These are phyloP conservation scores for Myiozetetes cayanensis DNA, from an alignment of 2,113 vertebrate species.

Conservation along the genomic window DNA sequence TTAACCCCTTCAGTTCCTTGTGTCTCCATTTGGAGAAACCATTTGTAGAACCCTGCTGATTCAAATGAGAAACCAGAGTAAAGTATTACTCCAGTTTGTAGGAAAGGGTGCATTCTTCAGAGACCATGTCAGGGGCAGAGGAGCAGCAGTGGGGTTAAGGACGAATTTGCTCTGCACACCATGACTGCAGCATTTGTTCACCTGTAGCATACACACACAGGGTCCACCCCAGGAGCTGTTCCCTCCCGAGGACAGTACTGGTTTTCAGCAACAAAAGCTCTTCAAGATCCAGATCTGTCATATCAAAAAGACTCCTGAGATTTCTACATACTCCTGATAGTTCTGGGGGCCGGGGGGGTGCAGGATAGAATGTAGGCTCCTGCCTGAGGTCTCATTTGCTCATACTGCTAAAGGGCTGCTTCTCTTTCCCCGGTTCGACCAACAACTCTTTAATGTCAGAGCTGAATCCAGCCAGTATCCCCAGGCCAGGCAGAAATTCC, in stretches of 20 bases:
- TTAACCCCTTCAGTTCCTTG: not conserved
- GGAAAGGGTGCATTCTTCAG: not conserved
- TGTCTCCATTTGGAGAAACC: not conserved
- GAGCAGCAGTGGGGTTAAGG: not conserved
- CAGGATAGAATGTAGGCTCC: not conserved
- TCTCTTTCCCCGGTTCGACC: not conserved
- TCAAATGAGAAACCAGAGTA: not conserved
- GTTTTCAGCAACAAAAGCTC: not conserved
- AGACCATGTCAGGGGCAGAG: not conserved
- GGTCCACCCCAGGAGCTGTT: not conserved
- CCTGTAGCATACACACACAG: not conserved
- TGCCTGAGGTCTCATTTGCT: not conserved
- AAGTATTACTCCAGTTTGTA: not conserved
- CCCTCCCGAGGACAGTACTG: not conserved
- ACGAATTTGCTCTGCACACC: fast-evolving
- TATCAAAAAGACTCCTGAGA: not conserved
- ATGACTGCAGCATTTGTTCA: not conserved
- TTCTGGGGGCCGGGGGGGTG: not conserved
- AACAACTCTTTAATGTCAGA: not conserved
- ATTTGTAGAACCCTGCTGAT: not conserved
- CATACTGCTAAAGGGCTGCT: fast-evolving
- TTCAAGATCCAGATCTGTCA: not conserved
- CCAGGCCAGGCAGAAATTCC: not conserved
- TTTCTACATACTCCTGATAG: not conserved
- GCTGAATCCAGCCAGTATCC: not conserved